Conservation (phyloP, 2,888 invertebrate species). For the Drosophila histrio region DNA sequence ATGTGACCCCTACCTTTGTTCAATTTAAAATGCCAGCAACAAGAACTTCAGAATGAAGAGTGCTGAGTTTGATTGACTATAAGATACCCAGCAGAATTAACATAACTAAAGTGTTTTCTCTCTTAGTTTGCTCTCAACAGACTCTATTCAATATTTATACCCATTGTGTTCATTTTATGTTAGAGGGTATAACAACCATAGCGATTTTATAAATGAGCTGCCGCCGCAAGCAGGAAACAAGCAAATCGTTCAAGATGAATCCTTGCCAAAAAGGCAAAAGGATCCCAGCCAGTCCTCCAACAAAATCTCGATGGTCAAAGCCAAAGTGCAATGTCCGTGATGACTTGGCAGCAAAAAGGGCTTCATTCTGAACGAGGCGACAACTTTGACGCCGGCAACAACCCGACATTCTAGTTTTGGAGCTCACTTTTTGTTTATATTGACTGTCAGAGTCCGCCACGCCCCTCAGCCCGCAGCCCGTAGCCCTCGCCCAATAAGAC, state of each 20-base stretch:
- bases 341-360: constrained; percentile 66
- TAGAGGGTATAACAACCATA: constrained; percentile 26
- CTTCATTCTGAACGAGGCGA: constrained; percentile 51
- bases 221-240: constrained; percentile 64
- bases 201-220: constrained; percentile 61
- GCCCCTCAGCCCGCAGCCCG: not conserved
- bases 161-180: not conserved
- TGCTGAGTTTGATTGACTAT: not conserved
- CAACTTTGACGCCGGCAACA: constrained; percentile 56
- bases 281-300: constrained; percentile 11
- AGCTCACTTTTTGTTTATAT: constrained; percentile 58
- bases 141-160: not conserved
- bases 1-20: constrained; percentile 51
- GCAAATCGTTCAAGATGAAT: constrained; percentile 60
- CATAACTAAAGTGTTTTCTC: too few relatives aligned
- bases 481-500: not conserved
- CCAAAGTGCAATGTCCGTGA: constrained; percentile 77
- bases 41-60: constrained; percentile 4
- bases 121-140: not conserved
- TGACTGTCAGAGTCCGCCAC: constrained; percentile 34
- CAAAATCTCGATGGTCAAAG: constrained; percentile 71
- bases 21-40: constrained; percentile 57
- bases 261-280: constrained; percentile 58
- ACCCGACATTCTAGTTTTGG: constrained; percentile 19
- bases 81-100: not conserved